Evolutionary conservation across 2,888 invertebrate species (phyloP).

Genomic region (Chymomyza procnemis): DNA sequence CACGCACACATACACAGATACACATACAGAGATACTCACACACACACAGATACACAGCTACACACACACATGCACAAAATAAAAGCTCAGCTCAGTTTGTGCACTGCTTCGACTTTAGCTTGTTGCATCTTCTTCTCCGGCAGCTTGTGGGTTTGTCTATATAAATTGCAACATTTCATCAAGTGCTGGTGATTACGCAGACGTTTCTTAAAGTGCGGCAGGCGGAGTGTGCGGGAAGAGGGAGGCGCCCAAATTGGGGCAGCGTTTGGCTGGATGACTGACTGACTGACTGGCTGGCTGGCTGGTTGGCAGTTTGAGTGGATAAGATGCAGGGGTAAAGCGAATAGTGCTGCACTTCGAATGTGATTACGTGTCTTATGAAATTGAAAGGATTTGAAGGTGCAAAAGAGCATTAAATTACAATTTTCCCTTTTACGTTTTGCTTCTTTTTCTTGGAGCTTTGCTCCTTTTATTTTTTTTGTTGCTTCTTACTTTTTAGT

Average conservation of each 20-base stretch:
- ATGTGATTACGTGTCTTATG: constrained; percentile 58
- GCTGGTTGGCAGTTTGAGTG: not conserved
- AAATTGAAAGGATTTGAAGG: constrained; percentile 62
- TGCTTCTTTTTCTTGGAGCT: not conserved
- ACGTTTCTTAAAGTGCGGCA: not conserved
- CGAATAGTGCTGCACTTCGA: constrained; percentile 46
- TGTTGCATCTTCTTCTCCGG: constrained; percentile 13
- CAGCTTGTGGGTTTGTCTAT: constrained; percentile 47
- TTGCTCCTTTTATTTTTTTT: not conserved
- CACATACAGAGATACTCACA: constrained; percentile 14
- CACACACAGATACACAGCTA: constrained; percentile 1
- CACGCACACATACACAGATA: constrained; percentile 11
- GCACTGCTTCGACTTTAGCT: not conserved
- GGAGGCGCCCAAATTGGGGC: not conserved
- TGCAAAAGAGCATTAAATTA: constrained; percentile 66
- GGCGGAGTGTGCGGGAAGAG: too few species aligned
- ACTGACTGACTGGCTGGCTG: not conserved
- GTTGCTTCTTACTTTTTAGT: not conserved
- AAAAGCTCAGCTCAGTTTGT: not conserved
- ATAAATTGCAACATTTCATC: constrained; percentile 70
- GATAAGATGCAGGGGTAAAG: not conserved
- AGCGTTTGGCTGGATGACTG: not conserved
- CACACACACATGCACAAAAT: not conserved
- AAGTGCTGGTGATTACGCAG: constrained; percentile 58
- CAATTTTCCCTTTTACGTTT: constrained; percentile 32